phyloP scores from a whole-genome alignment of 2,888 invertebrate species.

The Dendrolimus pini region DNA sequence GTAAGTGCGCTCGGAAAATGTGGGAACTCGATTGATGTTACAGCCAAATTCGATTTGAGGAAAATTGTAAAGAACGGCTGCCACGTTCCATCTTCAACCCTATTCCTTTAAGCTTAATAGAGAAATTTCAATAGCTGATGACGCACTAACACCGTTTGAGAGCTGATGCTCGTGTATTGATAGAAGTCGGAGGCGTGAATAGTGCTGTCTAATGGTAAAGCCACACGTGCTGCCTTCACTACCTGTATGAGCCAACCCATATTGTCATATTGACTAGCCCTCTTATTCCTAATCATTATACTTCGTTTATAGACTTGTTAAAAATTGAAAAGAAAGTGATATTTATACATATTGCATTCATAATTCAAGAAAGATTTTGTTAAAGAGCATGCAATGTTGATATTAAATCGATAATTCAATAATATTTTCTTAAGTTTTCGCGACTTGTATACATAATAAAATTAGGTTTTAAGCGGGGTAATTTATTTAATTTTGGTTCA shows the following conservation, averaged over 20 bases:
- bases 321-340: too few species aligned
- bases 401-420: too few species aligned
- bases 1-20: conserved; percentile 76
- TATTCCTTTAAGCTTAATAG: conserved; percentile 29
- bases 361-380: too few species aligned
- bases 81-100: conserved; percentile 31
- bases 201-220: conserved; percentile 53
- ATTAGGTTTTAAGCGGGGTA: too few species aligned
- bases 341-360: too few species aligned
- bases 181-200: conserved; percentile 69
- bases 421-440: too few species aligned
- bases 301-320: too few species aligned
- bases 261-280: background rate
- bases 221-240: conserved; percentile 32
- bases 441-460: too few species aligned
- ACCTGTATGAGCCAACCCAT: conserved; percentile 8
- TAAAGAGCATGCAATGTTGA: too few species aligned
- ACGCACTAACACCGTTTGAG: conserved; percentile 31
- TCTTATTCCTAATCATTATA: too few species aligned
- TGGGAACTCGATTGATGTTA: conserved; percentile 77
- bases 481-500: too few species aligned
- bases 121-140: conserved; percentile 14
- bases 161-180: conserved; percentile 40
- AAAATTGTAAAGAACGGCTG: conserved; percentile 68
- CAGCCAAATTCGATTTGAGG: conserved; percentile 73